phyloP scores from a whole-genome alignment of 2,113 vertebrate species.

The Aplodontia rufa region DNA sequence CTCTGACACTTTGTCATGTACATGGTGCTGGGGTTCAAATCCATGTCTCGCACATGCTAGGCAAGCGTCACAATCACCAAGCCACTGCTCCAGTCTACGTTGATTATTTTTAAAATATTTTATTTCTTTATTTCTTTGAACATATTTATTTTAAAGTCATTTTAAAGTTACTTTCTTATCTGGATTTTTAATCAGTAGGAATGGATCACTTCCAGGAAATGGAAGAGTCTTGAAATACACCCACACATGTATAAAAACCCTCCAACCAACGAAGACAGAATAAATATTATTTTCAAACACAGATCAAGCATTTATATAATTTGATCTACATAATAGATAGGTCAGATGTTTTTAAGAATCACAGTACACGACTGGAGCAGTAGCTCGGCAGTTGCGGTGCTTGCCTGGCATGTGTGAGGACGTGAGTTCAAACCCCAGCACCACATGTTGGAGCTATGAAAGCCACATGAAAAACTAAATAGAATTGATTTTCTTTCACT shows the following conservation, averaged over 20 bases:
- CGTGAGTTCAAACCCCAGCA: too few relatives aligned
- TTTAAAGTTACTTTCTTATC: constrained; percentile 1
- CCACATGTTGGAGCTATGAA: too few relatives aligned
- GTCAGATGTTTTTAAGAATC: not conserved
- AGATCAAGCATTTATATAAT: not conserved
- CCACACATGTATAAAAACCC: not conserved
- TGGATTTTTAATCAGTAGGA: not conserved
- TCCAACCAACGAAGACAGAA: not conserved
- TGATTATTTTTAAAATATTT: not conserved
- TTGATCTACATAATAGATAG: not conserved
- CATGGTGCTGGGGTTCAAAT: too few relatives aligned
- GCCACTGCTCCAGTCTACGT: too few relatives aligned
- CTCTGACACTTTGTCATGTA: too few relatives aligned
- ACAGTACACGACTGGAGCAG: too few relatives aligned
- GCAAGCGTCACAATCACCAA: too few relatives aligned
- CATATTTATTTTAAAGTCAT: constrained; percentile 15
- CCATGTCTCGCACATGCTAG: too few relatives aligned
- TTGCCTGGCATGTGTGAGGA: too few relatives aligned
- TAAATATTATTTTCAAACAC: not conserved
- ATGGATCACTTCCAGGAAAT: not conserved
- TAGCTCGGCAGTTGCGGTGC: too few relatives aligned
- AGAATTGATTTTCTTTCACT: too few relatives aligned
- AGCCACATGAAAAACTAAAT: too few relatives aligned
- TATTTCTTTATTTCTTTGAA: not conserved
- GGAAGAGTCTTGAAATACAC: not conserved